Base-by-base conservation (phyloP, 1,140 invertebrate genomes). In the Dufourea novaeangliae region DNA sequence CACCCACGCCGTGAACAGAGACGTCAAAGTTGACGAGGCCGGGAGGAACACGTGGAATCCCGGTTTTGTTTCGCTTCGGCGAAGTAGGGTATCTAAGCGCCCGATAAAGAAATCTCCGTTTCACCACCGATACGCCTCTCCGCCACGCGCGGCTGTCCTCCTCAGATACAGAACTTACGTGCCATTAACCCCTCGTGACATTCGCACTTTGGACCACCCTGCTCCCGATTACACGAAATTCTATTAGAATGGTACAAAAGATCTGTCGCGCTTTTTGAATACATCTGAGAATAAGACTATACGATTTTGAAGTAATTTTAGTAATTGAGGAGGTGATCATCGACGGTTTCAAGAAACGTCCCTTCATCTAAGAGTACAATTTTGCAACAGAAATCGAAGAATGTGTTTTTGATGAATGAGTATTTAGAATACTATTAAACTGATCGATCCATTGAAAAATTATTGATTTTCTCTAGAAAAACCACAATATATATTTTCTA, bases 1-100 rank as follows among this genome's bases (percentile, higher is more conserved):
- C 61, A 54, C 67, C 79, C 56, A 83, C 79, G 41, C 32, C 20
- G 61, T 56, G 44, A 79, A 61, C n/a, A 52, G 44, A 70, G 56
- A 73, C 61, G 34, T n/a, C 32, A 44, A 68, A 34, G 37, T 59
- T 68, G 66, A 61, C 50, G 79, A 61, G 52, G 34, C 39, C 34
- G 56, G 41, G 52, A 39, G 12, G 44, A 64, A 67, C 81, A 79
- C 83, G 77, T 81, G 78, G 50, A 74, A 66, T 52, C 54, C 69
- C 59, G 41, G 78, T 81, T 84, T 84, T 81, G 83, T 81, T 81
- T 84, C 44, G 54, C 46, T 57, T 10, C 56, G 41, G n/a, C 44
- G 62, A 85, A 85, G 73, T 85, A 85, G 83, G 83, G 72, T 85
- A 85, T 85, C 83, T 85, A 84, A 81, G 66, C 78, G 64, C 72